phyloP scores from a whole-genome alignment of 37 sponge, comb jelly and placozoan genomes.

The Aphrocallistes beatrix region DNA sequence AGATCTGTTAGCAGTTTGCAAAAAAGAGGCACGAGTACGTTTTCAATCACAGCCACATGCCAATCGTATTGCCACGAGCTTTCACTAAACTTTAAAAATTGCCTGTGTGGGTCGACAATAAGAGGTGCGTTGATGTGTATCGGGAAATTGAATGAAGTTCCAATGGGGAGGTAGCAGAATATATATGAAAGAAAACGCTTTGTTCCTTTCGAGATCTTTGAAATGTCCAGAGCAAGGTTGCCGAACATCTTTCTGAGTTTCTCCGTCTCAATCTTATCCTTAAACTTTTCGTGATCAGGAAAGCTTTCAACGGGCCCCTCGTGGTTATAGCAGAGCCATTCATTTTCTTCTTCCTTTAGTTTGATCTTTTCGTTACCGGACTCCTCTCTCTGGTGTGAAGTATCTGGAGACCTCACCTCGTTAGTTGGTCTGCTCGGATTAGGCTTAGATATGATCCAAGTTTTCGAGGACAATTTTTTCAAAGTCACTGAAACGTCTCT shows the following conservation, averaged over 20 bases:
- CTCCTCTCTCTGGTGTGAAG: too few relatives aligned
- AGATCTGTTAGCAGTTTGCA: not conserved
- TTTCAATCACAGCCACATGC: not conserved
- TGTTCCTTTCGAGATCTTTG: not conserved
- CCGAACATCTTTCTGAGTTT: not conserved
- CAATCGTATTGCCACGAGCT: not conserved
- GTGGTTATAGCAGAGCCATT: not conserved
- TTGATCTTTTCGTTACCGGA: not conserved
- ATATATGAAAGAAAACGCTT: not conserved
- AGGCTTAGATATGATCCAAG: not conserved
- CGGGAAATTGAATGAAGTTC: not conserved
- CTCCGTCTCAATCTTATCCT: not conserved
- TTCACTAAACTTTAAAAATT: not conserved
- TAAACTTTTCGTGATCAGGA: not conserved
- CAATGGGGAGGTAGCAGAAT: not conserved
- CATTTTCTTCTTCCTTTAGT: not conserved
- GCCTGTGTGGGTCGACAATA: not conserved
- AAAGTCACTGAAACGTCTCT: not conserved
- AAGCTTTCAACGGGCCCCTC: not conserved
- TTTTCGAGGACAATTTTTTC: not conserved
- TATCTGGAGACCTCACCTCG: not conserved
- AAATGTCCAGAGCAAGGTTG: not conserved
- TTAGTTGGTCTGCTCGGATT: not conserved
- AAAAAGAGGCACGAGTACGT: not conserved
- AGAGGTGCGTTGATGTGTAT: conserved; percentile 9